phyloP scores from a whole-genome alignment of 1,140 invertebrate species.

The Conus ventricosus region DNA sequence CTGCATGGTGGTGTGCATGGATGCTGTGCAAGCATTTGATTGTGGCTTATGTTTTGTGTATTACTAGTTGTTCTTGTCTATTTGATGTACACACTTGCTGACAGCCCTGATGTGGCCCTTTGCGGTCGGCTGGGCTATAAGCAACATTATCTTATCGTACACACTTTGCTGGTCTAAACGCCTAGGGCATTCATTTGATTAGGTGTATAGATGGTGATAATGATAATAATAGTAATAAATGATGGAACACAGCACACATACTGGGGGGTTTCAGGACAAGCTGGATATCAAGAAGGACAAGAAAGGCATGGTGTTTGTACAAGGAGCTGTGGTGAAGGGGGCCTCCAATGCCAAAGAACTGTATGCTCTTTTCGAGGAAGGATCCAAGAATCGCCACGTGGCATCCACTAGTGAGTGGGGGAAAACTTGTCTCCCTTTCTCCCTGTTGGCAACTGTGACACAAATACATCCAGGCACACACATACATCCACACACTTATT shows the following conservation, averaged over 20 bases:
- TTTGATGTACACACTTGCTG: no score
- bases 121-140: no score
- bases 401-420: constrained; percentile 71
- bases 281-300: constrained; percentile 77
- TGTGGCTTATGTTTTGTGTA: no score
- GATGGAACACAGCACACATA: not conserved
- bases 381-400: constrained; percentile 74
- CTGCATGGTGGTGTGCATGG: no score
- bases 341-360: constrained; percentile 73
- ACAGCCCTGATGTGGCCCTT: no score
- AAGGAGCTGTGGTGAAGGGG: constrained; percentile 72
- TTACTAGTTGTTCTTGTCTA: no score
- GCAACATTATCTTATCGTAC: no score
- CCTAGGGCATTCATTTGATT: no score
- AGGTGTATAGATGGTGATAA: not conserved
- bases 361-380: constrained; percentile 74
- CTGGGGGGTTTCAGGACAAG: constrained; percentile 64
- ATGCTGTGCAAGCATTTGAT: no score
- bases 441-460: not conserved
- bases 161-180: no score
- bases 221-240: not conserved
- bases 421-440: not conserved
- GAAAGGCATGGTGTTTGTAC: constrained; percentile 76
- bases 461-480: no score
- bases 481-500: no score